These are phyloP conservation scores for Lasius platythorax DNA, from an alignment of 2,888 invertebrate genomes.

Conservation along the genomic window DNA sequence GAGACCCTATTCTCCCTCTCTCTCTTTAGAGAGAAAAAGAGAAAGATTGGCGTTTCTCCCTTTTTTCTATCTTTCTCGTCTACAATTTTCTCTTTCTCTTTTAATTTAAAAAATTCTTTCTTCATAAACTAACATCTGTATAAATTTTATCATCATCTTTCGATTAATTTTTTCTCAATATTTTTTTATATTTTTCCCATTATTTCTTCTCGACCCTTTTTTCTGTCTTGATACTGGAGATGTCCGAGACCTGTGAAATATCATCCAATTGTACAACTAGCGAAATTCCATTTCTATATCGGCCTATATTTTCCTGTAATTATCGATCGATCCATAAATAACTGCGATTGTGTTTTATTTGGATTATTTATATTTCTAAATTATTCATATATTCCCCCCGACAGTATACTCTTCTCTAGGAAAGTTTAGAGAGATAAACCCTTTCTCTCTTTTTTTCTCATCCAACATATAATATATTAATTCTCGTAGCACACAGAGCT, in stretches of 20 bases:
- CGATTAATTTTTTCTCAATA: conserved; percentile 10
- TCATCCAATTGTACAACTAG: not conserved
- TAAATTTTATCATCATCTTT: not conserved
- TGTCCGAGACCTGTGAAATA: conserved; percentile 31
- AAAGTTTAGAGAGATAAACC: not conserved
- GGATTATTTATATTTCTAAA: conserved; percentile 36
- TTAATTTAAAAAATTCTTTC: not conserved
- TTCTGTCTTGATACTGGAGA: not conserved
- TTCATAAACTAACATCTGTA: not conserved
- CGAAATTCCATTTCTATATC: not conserved
- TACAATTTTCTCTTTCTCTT: not conserved
- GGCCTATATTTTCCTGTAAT: conserved; percentile 28
- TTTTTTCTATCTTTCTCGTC: not conserved
- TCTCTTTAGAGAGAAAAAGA: not conserved
- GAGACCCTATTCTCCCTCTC: not conserved
- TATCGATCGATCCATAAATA: conserved; percentile 29
- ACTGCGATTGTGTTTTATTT: not conserved
- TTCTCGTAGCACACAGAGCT: not conserved
- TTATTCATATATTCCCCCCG: not conserved
- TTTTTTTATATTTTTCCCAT: conserved; percentile 9
- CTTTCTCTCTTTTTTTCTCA: not conserved
- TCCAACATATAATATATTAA: not conserved
- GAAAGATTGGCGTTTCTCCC: not conserved
- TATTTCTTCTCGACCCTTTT: not conserved
- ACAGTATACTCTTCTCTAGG: not conserved